A percentile compares a stretch with the other conserved stretches of the same genome.
Conservation (phyloP, 2,113 vertebrate genomes). For the Typhlomys cinereus region DNA sequence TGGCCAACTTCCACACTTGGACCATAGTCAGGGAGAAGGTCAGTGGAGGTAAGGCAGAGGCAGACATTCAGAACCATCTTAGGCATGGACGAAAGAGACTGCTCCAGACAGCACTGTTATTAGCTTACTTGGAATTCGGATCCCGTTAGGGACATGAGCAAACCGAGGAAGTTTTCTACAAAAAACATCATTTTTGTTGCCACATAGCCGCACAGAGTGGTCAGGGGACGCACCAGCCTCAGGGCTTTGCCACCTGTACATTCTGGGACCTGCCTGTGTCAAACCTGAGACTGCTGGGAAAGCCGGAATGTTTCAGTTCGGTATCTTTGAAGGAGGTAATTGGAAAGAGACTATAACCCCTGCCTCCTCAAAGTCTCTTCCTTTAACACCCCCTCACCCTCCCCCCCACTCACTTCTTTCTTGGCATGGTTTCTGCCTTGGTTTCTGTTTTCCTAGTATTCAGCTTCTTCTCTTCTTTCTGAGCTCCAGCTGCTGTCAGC, state of each 20-base stretch:
- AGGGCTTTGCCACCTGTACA: background rate
- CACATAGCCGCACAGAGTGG: background rate
- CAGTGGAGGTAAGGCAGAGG: conserved; percentile 69
- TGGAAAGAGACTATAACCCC: background rate
- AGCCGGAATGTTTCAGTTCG: too few relatives aligned
- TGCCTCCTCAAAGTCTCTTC: background rate
- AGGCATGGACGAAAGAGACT: background rate
- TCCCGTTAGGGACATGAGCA: background rate
- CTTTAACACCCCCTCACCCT: background rate
- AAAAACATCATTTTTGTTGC: background rate
- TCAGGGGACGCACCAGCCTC: too few relatives aligned
- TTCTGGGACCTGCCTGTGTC: background rate
- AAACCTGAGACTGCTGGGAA: background rate
- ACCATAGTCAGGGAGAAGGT: conserved; percentile 51
- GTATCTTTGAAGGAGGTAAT: background rate
- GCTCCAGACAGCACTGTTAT: background rate
- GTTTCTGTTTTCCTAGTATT: background rate
- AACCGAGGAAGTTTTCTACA: background rate
- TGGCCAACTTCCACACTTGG: conserved; percentile 69
- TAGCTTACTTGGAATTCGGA: background rate
- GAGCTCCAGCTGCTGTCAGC: background rate
- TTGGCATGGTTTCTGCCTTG: background rate
- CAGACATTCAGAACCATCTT: conserved; percentile 27
- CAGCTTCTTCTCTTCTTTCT: background rate
- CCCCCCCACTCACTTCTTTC: too few relatives aligned